These are phyloP conservation scores for Scomberomorus guttatus DNA, from an alignment of 2,797 vertebrate species.

Conservation along the genomic window DNA sequence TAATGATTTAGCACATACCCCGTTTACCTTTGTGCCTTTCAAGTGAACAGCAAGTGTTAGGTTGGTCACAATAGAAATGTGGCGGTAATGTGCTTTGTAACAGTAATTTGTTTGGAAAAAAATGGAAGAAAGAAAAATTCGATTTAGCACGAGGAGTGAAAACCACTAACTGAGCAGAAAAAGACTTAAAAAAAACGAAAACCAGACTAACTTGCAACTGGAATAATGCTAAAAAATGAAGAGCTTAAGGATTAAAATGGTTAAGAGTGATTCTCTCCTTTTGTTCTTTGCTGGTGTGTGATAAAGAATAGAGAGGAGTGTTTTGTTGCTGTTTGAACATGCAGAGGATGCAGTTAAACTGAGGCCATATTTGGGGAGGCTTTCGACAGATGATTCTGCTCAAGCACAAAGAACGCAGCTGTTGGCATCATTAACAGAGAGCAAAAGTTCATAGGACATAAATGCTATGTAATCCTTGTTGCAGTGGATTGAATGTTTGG, in stretches of 20 bases:
- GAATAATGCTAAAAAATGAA: not conserved
- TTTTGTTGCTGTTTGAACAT: slow-evolving; percentile 14
- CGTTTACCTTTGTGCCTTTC: not conserved
- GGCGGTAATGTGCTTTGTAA: not conserved
- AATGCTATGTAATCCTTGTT: not conserved
- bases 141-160: too few species aligned
- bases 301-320: slow-evolving; percentile 10
- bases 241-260: not conserved
- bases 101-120: too few species aligned
- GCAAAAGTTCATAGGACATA: not conserved
- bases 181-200: too few species aligned
- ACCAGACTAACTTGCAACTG: not conserved
- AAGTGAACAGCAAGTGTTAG: not conserved
- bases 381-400: slow-evolving; percentile 19
- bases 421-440: slow-evolving; percentile 27
- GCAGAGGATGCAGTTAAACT: slow-evolving; percentile 40
- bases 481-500: not conserved
- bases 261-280: slow-evolving; percentile 2
- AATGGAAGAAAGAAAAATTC: too few species aligned
- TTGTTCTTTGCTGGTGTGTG: slow-evolving; percentile 10
- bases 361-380: slow-evolving; percentile 1
- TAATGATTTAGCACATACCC: not conserved
- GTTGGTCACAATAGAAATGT: not conserved
- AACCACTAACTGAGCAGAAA: too few species aligned
- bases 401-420: slow-evolving; percentile 33